A percentile compares a stretch with the other conserved stretches of the same genome.
Conservation (phyloP, 2,797 vertebrate species). For the Danio kyathit region DNA sequence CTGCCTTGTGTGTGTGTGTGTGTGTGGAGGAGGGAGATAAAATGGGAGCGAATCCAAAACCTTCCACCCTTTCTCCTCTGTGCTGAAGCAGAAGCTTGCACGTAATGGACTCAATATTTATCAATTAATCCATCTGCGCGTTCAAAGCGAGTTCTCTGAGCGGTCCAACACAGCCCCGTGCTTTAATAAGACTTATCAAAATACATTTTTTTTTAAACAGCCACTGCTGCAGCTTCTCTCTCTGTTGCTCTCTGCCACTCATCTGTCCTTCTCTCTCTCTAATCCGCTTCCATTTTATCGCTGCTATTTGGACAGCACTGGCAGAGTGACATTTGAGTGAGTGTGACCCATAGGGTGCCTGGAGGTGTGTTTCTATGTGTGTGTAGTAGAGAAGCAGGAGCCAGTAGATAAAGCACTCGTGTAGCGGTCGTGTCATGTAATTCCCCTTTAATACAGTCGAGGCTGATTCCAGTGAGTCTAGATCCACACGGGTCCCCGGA, state of each 20-base stretch:
- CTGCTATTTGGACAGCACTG: conserved; percentile 55
- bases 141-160: conserved; percentile 37
- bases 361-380: conserved; percentile 53
- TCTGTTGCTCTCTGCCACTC: conserved; percentile 33
- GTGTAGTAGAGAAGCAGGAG: conserved; percentile 72
- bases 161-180: conserved; percentile 29
- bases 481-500: conserved; percentile 80
- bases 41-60: conserved; percentile 59
- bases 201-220: conserved; percentile 15
- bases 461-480: conserved; percentile 76
- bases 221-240: conserved; percentile 24
- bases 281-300: conserved; percentile 68
- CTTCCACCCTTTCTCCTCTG: conserved; percentile 49
- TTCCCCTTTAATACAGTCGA: conserved; percentile 78
- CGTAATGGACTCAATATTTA: conserved; percentile 60
- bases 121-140: conserved; percentile 55
- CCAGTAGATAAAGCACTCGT: conserved; percentile 78
- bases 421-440: conserved; percentile 77
- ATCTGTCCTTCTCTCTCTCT: conserved; percentile 45
- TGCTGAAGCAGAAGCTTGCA: conserved; percentile 55
- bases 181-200: conserved; percentile 38
- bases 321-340: conserved; percentile 62
- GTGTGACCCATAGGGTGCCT: conserved; percentile 58
- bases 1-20: conserved; percentile 61
- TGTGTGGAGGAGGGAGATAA: conserved; percentile 44